Evolutionary conservation across 2,113 vertebrate genomes (phyloP).

Genomic region (Sardina pilchardus): DNA sequence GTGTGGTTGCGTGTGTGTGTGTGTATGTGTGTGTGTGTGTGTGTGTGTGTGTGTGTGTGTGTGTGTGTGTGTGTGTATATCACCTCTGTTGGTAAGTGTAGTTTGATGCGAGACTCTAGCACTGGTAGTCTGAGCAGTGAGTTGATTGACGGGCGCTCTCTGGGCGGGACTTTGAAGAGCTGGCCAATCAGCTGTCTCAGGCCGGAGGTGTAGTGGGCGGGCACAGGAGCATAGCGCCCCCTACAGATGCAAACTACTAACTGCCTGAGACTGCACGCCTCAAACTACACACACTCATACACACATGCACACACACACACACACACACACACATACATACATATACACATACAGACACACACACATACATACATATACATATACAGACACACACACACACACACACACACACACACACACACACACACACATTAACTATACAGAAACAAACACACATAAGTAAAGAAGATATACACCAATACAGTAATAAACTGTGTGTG

Average conservation of each 20-base stretch:
- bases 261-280: not conserved
- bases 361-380: not conserved
- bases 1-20: not conserved
- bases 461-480: no score
- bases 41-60: slow-evolving; percentile 7
- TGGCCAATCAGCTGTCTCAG: not conserved
- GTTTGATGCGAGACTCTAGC: not conserved
- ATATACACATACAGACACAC: not conserved
- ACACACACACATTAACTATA: no score
- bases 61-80: not conserved
- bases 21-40: not conserved
- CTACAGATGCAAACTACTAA: not conserved
- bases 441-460: no score
- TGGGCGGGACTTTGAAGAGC: not conserved
- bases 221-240: not conserved
- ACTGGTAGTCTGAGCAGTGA: not conserved
- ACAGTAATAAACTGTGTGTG: no score
- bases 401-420: slow-evolving; percentile 16
- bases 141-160: slow-evolving; percentile 5
- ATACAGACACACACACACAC: slow-evolving; percentile 16
- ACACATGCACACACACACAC: not conserved
- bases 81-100: not conserved
- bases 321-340: not conserved
- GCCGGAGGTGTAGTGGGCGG: not conserved
- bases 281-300: slow-evolving; percentile 19